phyloP scores from a whole-genome alignment of 2,888 invertebrate genomes.

The Drosophila anceps region DNA sequence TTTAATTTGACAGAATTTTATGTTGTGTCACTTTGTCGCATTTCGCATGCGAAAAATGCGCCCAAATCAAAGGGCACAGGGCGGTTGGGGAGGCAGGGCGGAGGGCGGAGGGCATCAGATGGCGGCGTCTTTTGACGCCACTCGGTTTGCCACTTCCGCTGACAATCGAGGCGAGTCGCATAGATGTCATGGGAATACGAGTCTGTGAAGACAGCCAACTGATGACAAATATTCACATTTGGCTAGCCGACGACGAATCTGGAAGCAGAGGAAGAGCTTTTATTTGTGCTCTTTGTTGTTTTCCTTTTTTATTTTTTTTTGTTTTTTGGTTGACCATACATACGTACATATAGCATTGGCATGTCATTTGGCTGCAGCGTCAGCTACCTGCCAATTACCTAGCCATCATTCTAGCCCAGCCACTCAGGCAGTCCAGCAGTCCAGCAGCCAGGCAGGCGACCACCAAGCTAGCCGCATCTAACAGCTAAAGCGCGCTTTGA shows the following conservation, averaged over 20 bases:
- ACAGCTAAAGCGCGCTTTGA: constrained; percentile 74
- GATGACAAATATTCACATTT: constrained; percentile 61
- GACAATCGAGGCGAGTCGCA: constrained; percentile 37
- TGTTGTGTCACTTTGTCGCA: constrained; percentile 74
- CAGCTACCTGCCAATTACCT: constrained; percentile 78
- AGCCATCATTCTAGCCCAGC: constrained; percentile 71
- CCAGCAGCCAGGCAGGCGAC: constrained; percentile 49
- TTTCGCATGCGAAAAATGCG: constrained; percentile 50
- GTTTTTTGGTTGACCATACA: constrained; percentile 11
- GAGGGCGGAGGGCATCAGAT: constrained; percentile 2
- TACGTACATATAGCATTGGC: constrained; percentile 54
- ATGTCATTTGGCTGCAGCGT: constrained; percentile 70
- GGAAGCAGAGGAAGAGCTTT: constrained; percentile 52
- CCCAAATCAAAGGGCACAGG: constrained; percentile 36
- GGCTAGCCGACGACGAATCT: constrained; percentile 32
- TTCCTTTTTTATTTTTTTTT: constrained; percentile 3
- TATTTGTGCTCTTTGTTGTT: constrained; percentile 13
- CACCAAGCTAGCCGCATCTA: constrained; percentile 78
- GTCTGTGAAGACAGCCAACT: constrained; percentile 13
- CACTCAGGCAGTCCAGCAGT: constrained; percentile 14
- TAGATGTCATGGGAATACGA: constrained; percentile 78
- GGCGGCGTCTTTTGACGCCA: constrained; percentile 81
- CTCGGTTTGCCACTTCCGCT: constrained; percentile 82
- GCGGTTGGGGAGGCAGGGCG: background rate
- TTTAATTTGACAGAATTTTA: constrained; percentile 83